Evolutionary conservation across 2,888 invertebrate genomes (phyloP), one percentile per base, ranked within the genome.

Genomic region (Nomada lathburiana): DNA sequence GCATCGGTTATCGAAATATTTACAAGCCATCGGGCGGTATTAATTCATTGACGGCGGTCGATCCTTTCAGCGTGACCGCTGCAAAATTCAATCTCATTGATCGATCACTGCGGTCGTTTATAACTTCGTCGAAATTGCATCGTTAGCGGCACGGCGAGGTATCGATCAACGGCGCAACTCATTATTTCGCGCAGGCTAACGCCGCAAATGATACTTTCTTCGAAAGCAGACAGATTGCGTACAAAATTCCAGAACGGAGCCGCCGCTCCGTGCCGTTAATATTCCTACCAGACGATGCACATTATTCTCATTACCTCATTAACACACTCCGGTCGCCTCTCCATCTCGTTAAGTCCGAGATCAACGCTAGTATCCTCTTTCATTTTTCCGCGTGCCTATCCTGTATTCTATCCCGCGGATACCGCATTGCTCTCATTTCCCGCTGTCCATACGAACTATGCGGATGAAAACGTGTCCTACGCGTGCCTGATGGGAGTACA

Each of bases 61-160:
- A 71, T 72, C 62, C 72, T 68, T 80, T 72, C 67, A 62, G 10
- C 67, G 63, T 57, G 23, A 29, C 77, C 60, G 65, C 72, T 63
- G 52, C 80, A 63, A 72, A 72, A 80, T 72, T 80, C 80, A 79
- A 80, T 80, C 80, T 72, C 73, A 80, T 72, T 80, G 80, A 80
- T 80, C 68, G 80, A 80, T 79, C 80, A 69, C 69, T 59, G 67
- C 69, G 80, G 29, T 69, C 81, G 70, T 82, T 80, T 82, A 75
- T 80, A 82, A 82, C 74, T 67, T 80, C 69, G 60, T 70, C 80
- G 80, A 82, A 82, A 80, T 76, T 80, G 76, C 75, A 81, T 81
- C 75, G 80, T 80, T 80, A 80, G 72, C 80, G 73, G 69, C 69
- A 50, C 75, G 55, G 75, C n/a, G 73, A 47, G 70, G 76, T 82